phyloP scores from a whole-genome alignment of 2,888 invertebrate genomes.

The Thyatira batis region DNA sequence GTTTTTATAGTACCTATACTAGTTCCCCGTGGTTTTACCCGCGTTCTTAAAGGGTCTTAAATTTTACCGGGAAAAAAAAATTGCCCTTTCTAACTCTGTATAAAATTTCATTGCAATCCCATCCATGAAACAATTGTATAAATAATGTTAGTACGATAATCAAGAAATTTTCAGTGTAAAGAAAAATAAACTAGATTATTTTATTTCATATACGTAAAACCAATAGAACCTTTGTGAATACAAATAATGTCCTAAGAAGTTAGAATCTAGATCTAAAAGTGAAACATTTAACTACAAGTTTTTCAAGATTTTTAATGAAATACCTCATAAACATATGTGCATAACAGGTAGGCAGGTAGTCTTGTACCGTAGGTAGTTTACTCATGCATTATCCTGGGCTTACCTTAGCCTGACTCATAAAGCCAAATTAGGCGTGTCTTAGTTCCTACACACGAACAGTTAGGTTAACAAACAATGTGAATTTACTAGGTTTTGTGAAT shows the following conservation, averaged over 20 bases:
- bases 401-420: constrained; percentile 60
- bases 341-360: background rate
- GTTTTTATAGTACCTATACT: no score
- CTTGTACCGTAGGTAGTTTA: constrained; percentile 42
- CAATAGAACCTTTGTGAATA: no score
- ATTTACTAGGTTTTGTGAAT: background rate
- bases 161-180: background rate
- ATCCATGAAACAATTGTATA: background rate
- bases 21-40: no score
- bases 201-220: no score
- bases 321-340: background rate
- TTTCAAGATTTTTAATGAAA: background rate
- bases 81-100: no score
- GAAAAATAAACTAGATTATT: background rate
- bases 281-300: no score
- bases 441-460: constrained; percentile 26
- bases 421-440: constrained; percentile 69
- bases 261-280: no score
- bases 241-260: no score
- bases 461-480: constrained; percentile 3
- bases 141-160: no score
- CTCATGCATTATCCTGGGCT: constrained; percentile 49
- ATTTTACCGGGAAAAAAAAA: no score
- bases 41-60: no score
- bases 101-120: no score